A percentile compares a stretch with the other conserved stretches of the same genome.
These are phyloP conservation scores for Pycnomerus fuliginosus DNA, from an alignment of 2,888 invertebrate species.

Conservation along the genomic window DNA sequence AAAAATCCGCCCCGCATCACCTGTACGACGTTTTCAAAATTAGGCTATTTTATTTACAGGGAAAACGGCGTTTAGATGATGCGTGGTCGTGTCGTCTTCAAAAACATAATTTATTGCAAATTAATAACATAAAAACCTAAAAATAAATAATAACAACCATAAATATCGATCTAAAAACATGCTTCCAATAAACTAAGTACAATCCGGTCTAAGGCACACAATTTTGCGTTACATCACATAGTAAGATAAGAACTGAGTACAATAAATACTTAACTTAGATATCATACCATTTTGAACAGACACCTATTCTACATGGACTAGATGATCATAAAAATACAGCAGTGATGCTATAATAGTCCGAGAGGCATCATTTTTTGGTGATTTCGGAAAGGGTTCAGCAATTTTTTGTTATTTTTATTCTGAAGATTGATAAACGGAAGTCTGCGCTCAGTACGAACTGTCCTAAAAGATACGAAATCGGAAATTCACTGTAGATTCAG, in stretches of 20 bases:
- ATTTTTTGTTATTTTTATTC: no score
- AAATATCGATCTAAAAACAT: constrained; percentile 48
- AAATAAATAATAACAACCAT: constrained; percentile 48
- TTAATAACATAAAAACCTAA: constrained; percentile 43
- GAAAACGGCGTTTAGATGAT: constrained; percentile 24
- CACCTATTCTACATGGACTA: constrained; percentile 43
- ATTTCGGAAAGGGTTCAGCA: no score
- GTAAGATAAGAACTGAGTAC: constrained; percentile 24
- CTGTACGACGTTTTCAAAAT: constrained; percentile 25
- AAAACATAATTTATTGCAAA: constrained; percentile 40
- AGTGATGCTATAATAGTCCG: no score
- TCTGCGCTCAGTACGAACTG: no score
- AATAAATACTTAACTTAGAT: constrained; percentile 31
- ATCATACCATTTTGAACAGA: constrained; percentile 37
- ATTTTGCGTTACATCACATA: constrained; percentile 32
- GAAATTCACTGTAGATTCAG: no score
- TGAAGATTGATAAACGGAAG: no score
- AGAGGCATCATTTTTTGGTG: no score
- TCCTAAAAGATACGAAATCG: no score
- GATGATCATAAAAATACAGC: constrained; percentile 33
- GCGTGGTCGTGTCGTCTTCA: constrained; percentile 27
- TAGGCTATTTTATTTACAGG: constrained; percentile 21
- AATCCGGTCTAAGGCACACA: constrained; percentile 39
- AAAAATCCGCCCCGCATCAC: constrained; percentile 20
- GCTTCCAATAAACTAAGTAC: constrained; percentile 38